Evolutionary conservation across 2,888 invertebrate genomes (phyloP).

Genomic region (Eupithecia pulchellata): DNA sequence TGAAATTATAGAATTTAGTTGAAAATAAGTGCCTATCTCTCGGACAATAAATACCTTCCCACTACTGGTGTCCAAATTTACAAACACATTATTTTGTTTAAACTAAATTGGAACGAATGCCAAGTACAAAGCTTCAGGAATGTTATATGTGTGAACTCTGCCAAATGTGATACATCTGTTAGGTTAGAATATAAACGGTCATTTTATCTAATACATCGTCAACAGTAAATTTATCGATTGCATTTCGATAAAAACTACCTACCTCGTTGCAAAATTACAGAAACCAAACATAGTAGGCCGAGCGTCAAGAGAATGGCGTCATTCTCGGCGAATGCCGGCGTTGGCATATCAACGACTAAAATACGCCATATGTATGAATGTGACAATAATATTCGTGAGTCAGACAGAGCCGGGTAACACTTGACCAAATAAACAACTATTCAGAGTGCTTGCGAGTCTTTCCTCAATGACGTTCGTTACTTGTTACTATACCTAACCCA

Average conservation of each 20-base stretch:
- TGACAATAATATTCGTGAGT: slow-evolving; percentile 81
- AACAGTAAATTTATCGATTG: background rate
- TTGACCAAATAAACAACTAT: slow-evolving; percentile 82
- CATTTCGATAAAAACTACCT: background rate
- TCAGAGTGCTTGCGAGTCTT: slow-evolving; percentile 64
- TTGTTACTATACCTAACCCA: slow-evolving; percentile 23
- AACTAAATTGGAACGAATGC: slow-evolving; percentile 7
- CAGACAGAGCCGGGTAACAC: slow-evolving; percentile 67
- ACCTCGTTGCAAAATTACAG: slow-evolving; percentile 8
- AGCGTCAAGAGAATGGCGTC: slow-evolving; percentile 76
- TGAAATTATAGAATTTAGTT: background rate
- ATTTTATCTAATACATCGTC: background rate
- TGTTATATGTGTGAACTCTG: slow-evolving; percentile 12
- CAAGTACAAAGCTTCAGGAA: slow-evolving; percentile 2
- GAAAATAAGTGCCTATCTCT: background rate
- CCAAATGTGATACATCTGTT: background rate
- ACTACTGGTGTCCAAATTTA: background rate
- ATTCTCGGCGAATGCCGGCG: slow-evolving; percentile 73
- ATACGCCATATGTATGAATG: slow-evolving; percentile 73
- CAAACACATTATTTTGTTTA: background rate
- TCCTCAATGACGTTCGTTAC: slow-evolving; percentile 61
- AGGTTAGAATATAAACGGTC: background rate
- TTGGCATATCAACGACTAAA: slow-evolving; percentile 75
- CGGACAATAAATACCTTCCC: background rate
- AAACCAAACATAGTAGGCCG: slow-evolving; percentile 47